A percentile compares a stretch with the other conserved stretches of the same genome.
Evolutionary conservation across 2,888 invertebrate species (phyloP).

Genomic region (Cerastis leucographa): DNA sequence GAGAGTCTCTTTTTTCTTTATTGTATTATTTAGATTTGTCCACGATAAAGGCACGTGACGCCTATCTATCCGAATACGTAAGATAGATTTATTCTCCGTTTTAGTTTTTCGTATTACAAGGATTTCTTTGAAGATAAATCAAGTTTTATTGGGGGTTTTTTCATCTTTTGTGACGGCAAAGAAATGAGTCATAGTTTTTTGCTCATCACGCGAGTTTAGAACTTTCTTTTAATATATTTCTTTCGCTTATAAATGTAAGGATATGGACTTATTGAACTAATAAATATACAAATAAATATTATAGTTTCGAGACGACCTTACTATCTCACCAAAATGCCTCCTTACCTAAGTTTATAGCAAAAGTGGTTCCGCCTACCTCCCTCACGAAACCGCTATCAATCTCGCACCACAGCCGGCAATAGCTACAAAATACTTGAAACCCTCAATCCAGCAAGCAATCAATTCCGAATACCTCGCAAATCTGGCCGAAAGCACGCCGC

Average conservation of each 20-base stretch:
- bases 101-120: slow-evolving; percentile 41
- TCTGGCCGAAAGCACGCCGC: slow-evolving; percentile 60
- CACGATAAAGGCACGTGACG: slow-evolving; percentile 51
- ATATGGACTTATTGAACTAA: not conserved
- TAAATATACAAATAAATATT: not conserved
- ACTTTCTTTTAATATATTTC: slow-evolving; percentile 2
- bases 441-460: slow-evolving; percentile 58
- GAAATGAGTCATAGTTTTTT: slow-evolving; percentile 19
- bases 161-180: slow-evolving; percentile 19
- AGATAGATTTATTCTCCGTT: slow-evolving; percentile 51
- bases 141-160: slow-evolving; percentile 35
- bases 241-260: not conserved
- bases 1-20: slow-evolving; percentile 36
- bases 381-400: slow-evolving; percentile 36
- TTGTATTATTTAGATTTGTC: slow-evolving; percentile 56
- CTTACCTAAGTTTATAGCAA: slow-evolving; percentile 16
- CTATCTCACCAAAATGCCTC: slow-evolving; percentile 24
- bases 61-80: slow-evolving; percentile 53
- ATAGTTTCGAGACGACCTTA: slow-evolving; percentile 3
- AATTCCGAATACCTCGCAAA: slow-evolving; percentile 63
- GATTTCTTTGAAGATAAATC: slow-evolving; percentile 30
- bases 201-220: not conserved
- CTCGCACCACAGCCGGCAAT: slow-evolving; percentile 38
- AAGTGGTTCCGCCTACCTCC: not conserved
- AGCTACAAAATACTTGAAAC: slow-evolving; percentile 57